phyloP scores from a whole-genome alignment of 2,797 vertebrate genomes.

The Peromyscus melanophrys region DNA sequence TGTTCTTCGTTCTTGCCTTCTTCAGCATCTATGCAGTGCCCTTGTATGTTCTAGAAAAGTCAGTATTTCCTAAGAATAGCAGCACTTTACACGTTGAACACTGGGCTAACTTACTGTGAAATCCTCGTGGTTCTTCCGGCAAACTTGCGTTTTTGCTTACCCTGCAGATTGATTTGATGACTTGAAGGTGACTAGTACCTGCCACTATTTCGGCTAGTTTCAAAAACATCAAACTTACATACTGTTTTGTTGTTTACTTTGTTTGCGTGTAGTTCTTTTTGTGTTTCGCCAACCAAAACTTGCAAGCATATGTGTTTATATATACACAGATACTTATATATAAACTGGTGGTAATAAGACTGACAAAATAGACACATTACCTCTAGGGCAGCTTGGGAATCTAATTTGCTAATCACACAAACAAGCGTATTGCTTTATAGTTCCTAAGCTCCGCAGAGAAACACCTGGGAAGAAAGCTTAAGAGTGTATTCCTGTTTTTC shows the following conservation, averaged over 20 bases:
- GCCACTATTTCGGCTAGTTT: neutral
- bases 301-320: neutral
- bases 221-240: neutral
- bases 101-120: neutral
- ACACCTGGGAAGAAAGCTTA: neutral
- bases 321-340: neutral
- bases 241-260: neutral
- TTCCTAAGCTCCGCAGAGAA: neutral
- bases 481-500: neutral
- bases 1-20: neutral
- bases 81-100: neutral
- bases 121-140: neutral
- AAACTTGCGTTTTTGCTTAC: neutral
- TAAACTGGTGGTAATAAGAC: neutral
- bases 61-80: slow-evolving; percentile 2
- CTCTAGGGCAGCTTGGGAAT: neutral
- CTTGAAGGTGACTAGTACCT: neutral
- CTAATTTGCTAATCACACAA: neutral
- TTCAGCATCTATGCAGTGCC: neutral
- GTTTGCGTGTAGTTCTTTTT: neutral
- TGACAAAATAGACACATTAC: neutral
- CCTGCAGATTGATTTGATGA: neutral
- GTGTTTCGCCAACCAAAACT: neutral
- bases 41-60: neutral
- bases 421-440: neutral